Percentiles rank a stretch among this genome's conserved stretches.
phyloP scores from a whole-genome alignment of 2,797 vertebrate species.

The Myotis vivesi region DNA sequence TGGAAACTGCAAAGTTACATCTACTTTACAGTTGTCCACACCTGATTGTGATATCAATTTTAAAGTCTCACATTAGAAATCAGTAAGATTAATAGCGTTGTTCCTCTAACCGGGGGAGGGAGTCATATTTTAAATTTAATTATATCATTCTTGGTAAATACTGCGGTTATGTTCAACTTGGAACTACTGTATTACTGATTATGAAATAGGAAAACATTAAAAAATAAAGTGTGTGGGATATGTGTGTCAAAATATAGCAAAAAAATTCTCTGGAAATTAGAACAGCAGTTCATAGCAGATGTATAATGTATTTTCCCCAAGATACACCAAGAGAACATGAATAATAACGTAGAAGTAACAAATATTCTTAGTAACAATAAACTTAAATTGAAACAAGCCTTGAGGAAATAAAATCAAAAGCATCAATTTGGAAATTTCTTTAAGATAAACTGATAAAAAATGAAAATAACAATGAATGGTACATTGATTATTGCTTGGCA shows the following conservation, averaged over 20 bases:
- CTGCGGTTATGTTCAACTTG: not conserved
- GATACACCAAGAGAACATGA: not conserved
- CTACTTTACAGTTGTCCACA: not conserved
- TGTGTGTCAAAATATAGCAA: not conserved
- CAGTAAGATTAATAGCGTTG: not conserved
- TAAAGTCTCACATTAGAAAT: not conserved
- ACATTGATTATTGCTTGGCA: not conserved
- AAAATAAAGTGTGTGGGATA: not conserved
- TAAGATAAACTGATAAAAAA: conserved; percentile 32
- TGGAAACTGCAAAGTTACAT: not conserved
- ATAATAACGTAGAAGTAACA: not conserved
- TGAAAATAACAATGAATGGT: not conserved
- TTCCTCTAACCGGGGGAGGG: not conserved
- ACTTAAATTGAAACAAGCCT: not conserved
- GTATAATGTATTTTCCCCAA: not conserved
- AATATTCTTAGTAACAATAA: not conserved
- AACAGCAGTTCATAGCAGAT: not conserved
- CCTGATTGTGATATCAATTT: not conserved
- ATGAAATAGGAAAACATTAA: not conserved
- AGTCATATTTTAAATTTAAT: conserved; percentile 47
- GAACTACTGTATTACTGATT: not conserved
- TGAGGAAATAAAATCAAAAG: conserved; percentile 7
- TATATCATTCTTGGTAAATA: conserved; percentile 1
- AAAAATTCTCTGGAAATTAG: conserved; percentile 1
- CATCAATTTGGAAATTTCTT: not conserved